Conservation (phyloP, 2,888 invertebrate genomes). For the Himalopsyche tibetana region DNA sequence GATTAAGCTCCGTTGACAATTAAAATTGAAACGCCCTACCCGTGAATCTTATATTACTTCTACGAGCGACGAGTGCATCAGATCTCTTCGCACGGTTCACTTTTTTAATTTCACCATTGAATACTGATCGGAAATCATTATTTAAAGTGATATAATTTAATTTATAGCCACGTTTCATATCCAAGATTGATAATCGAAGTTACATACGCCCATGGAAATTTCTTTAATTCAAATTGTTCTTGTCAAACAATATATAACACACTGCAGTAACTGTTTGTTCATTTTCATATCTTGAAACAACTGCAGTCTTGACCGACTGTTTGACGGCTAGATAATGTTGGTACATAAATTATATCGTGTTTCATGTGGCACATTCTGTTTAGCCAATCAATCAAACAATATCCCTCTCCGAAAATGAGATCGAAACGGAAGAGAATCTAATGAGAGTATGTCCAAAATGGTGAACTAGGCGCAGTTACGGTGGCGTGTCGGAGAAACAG, state of each 20-base stretch:
- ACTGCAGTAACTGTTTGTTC: no score
- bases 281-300: background rate
- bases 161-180: background rate
- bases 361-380: background rate
- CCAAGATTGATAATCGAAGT: conserved; percentile 1
- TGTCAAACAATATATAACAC: background rate
- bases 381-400: background rate
- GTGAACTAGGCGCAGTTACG: background rate
- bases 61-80: no score
- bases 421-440: conserved; percentile 12
- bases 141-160: background rate
- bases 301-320: background rate
- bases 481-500: background rate
- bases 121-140: conserved; percentile 41
- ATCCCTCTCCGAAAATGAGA: conserved; percentile 15
- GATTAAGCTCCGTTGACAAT: background rate
- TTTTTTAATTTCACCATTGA: conserved; percentile 30
- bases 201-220: background rate
- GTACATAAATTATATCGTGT: conserved; percentile 19
- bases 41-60: background rate
- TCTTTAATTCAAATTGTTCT: background rate
- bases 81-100: background rate
- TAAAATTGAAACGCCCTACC: background rate
- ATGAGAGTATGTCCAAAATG: background rate
- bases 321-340: background rate